phyloP scores from a whole-genome alignment of 2,113 vertebrate species.

The Chaetops frenatus region DNA sequence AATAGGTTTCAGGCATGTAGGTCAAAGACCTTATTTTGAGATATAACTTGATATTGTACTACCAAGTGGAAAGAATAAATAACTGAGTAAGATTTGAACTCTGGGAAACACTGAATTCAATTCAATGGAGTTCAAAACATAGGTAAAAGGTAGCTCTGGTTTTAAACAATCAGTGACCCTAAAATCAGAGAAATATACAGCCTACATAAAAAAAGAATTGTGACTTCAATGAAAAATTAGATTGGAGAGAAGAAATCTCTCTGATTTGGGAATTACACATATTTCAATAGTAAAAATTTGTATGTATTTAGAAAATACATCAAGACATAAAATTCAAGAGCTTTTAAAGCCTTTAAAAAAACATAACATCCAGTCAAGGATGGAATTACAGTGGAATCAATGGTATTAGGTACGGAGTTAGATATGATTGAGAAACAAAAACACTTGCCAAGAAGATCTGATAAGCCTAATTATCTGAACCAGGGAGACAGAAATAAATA shows the following conservation, averaged over 20 bases:
- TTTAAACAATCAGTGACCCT: background rate
- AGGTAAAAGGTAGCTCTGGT: background rate
- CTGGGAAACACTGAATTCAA: background rate
- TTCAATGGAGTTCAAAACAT: background rate
- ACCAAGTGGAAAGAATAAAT: background rate
- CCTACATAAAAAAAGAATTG: background rate
- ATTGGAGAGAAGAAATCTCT: background rate
- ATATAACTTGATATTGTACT: background rate
- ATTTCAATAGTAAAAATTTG: background rate
- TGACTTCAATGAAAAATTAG: background rate
- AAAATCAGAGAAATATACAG: background rate
- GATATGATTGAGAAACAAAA: background rate
- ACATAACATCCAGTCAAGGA: background rate
- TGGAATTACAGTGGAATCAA: background rate
- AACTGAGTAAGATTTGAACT: background rate
- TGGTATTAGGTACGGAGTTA: background rate
- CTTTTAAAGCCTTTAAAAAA: background rate
- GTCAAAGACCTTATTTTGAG: background rate
- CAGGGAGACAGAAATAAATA: background rate
- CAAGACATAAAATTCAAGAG: background rate
- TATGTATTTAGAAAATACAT: background rate
- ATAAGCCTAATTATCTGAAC: background rate
- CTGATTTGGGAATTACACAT: background rate
- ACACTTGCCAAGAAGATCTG: background rate
- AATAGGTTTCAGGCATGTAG: accelerated